These are phyloP conservation scores for Xanthostigma xanthostigma DNA, from an alignment of 2,888 invertebrate species.

Conservation along the genomic window DNA sequence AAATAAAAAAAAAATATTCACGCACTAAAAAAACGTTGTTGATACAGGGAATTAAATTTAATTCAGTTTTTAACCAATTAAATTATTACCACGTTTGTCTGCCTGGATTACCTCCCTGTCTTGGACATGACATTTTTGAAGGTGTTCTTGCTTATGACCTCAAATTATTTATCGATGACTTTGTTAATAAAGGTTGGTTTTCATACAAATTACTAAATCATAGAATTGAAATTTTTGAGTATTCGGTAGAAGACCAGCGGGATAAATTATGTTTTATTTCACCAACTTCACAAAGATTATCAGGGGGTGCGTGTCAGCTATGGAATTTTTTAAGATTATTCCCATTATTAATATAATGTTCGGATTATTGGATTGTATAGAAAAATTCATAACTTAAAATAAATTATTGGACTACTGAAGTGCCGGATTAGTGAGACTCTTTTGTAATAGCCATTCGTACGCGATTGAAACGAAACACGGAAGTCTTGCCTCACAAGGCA, in stretches of 20 bases:
- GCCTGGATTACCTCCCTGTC: slow-evolving; percentile 5
- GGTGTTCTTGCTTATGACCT: slow-evolving; percentile 1
- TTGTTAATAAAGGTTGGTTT: background rate
- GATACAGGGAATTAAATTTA: background rate
- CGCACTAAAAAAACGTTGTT: background rate
- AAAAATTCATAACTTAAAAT: too few species aligned
- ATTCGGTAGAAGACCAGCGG: background rate
- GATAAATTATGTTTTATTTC: background rate
- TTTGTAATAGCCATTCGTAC: too few species aligned
- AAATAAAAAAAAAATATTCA: background rate
- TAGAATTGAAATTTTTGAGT: background rate
- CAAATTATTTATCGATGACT: slow-evolving; percentile 1
- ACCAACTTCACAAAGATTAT: background rate
- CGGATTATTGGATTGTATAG: too few species aligned
- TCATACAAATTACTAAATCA: slow-evolving; percentile 1
- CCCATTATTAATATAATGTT: background rate
- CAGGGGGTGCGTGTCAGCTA: slow-evolving; percentile 1
- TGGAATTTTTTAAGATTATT: slow-evolving; percentile 1
- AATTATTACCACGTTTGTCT: slow-evolving; percentile 2
- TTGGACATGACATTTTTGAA: slow-evolving; percentile 1
- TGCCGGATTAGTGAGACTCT: too few species aligned
- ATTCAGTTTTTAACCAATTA: background rate
- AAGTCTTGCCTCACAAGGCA: too few species aligned
- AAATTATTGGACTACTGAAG: too few species aligned
- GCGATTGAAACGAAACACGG: too few species aligned